Evolutionary conservation across 2,888 invertebrate genomes (phyloP), one percentile per base, ranked within the genome.

Genomic region (Cantharis flavilabris): DNA sequence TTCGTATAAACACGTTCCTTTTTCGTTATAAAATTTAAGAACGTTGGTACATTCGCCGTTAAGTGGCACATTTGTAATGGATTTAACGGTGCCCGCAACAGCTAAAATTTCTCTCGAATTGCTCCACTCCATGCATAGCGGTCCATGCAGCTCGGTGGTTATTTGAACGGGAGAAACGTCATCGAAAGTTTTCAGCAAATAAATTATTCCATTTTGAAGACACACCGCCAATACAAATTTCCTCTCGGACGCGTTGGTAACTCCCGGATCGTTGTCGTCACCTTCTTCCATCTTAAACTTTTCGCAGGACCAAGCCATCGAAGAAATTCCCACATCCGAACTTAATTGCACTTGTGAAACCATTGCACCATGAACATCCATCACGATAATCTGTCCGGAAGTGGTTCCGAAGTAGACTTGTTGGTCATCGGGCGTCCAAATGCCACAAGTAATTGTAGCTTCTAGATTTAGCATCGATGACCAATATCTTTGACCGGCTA

Each of bases 261-360:
- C 85, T 84, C 93, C 85, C 81, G 91, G 87, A 85, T 92, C 91
- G 2, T 91, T 91, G 81, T 96, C 96, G 84, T 96, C 96, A 1
- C 94, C 95, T 87, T 98, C 98, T 87, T 98, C 98, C 97, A 98
- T 98, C 89, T 97, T 98, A 89, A 98, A 98, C 86, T 98, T 98
- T 87, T 98, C 97, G 86, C 98, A 98, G 18, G 97, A 97, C 98
- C 98, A 98, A 14, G 96, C 95, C 96, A 98, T 97, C 70, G 95
- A 93, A 2, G 94, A 94, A 83, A 98, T 97, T 9, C 95, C 95
- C 74, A 97, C 95, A 85, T 96, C 95, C 62, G 94, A 93, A 77
- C 94, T 93, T n/a, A 97, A 88, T 85, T 95, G 94, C n/a, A 97
- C 93, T 90, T 97, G 96, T 9, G 97, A 96, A 16, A 98, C 95